Evolutionary conservation across 2,797 vertebrate genomes (phyloP).

Genomic region (Graptemys geographica): DNA sequence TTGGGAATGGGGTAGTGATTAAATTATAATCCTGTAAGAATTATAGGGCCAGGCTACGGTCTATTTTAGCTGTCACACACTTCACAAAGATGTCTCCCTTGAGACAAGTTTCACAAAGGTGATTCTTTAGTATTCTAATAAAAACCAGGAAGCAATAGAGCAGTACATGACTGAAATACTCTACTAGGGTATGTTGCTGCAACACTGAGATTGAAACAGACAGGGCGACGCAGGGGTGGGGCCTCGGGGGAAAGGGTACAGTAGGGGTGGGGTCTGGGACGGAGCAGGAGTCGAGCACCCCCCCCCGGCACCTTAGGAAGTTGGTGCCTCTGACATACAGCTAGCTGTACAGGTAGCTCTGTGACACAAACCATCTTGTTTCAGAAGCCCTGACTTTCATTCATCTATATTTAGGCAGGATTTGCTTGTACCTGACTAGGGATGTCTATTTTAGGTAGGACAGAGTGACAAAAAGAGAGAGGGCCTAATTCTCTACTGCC

Average conservation of each 20-base stretch:
- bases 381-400: not conserved
- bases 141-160: not conserved
- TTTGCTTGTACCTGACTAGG: accelerated
- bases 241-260: no score
- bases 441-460: not conserved
- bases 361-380: not conserved
- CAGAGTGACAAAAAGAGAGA: not conserved
- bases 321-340: no score
- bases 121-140: not conserved
- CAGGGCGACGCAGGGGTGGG: no score
- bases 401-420: not conserved
- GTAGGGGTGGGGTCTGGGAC: no score
- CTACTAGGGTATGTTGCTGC: not conserved
- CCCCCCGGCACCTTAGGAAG: no score
- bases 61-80: not conserved
- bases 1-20: not conserved
- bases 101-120: not conserved
- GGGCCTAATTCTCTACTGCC: accelerated
- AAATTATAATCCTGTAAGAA: not conserved
- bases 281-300: no score
- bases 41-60: not conserved
- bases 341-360: not conserved
- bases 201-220: not conserved
- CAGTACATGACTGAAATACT: not conserved
- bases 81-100: not conserved